phyloP scores from a whole-genome alignment of 2,888 invertebrate genomes.

The Drosophila longiperda region DNA sequence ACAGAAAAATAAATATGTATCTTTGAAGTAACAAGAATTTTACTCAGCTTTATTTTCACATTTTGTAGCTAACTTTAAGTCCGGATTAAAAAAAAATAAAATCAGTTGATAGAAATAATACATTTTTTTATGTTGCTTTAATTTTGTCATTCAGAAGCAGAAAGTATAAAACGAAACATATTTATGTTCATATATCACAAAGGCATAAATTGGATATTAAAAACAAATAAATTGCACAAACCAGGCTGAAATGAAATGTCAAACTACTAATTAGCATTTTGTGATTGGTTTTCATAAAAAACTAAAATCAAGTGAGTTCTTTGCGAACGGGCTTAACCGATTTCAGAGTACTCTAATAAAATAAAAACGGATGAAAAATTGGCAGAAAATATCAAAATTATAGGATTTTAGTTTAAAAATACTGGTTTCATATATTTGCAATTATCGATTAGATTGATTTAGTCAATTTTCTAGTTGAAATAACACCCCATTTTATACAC shows the following conservation, averaged over 20 bases:
- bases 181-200: background rate
- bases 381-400: background rate
- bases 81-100: background rate
- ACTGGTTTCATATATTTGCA: background rate
- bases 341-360: background rate
- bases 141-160: background rate
- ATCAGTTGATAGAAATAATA: background rate
- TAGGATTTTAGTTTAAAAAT: background rate
- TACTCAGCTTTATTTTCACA: conserved; percentile 9
- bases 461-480: background rate
- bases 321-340: background rate
- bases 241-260: conserved; percentile 49
- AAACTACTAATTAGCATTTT: conserved; percentile 47
- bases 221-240: conserved; percentile 25
- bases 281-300: conserved; percentile 5
- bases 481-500: background rate
- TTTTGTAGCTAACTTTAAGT: conserved; percentile 15
- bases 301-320: background rate
- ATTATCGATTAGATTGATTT: background rate
- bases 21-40: conserved; percentile 38
- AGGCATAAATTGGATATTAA: conserved; percentile 27
- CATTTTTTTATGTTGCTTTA: background rate
- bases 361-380: background rate
- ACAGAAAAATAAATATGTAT: conserved; percentile 20
- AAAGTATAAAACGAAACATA: background rate